Conservation (phyloP, 1,140 invertebrate species). For the Bombus turneri region DNA sequence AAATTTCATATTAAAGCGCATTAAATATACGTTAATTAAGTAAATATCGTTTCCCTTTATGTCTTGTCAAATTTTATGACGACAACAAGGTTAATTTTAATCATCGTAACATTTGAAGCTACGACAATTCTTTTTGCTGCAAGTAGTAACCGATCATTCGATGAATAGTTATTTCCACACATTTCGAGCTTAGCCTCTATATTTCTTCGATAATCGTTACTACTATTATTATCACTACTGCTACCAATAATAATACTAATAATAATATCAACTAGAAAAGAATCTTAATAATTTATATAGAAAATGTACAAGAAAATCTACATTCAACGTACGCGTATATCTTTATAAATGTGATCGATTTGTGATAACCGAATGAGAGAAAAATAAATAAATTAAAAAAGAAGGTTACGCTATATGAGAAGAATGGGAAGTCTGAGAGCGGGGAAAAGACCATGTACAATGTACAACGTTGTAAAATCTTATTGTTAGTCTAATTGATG, state of each 20-base stretch:
- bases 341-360: constrained; percentile 60
- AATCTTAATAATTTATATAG: constrained; percentile 80
- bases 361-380: constrained; percentile 56
- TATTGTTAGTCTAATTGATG: neutral
- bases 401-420: constrained; percentile 16
- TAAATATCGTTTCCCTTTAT: neutral
- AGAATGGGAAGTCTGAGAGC: constrained; percentile 18
- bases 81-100: neutral
- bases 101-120: neutral
- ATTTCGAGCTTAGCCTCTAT: constrained; percentile 65
- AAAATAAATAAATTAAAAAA: constrained; percentile 69
- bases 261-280: constrained; percentile 67
- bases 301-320: constrained; percentile 82
- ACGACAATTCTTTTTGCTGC: neutral
- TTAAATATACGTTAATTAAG: neutral
- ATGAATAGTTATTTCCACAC: constrained; percentile 43
- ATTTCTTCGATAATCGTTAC: constrained; percentile 28
- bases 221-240: constrained; percentile 29
- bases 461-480: constrained; percentile 35
- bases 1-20: neutral
- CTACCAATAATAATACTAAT: constrained; percentile 41
- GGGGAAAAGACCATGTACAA: constrained; percentile 34
- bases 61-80: neutral
- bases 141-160: constrained; percentile 40
- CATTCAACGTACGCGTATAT: constrained; percentile 79